Conservation (phyloP, 2,888 invertebrate species). For the Scaptodrosophila latifasciaeformis region DNA sequence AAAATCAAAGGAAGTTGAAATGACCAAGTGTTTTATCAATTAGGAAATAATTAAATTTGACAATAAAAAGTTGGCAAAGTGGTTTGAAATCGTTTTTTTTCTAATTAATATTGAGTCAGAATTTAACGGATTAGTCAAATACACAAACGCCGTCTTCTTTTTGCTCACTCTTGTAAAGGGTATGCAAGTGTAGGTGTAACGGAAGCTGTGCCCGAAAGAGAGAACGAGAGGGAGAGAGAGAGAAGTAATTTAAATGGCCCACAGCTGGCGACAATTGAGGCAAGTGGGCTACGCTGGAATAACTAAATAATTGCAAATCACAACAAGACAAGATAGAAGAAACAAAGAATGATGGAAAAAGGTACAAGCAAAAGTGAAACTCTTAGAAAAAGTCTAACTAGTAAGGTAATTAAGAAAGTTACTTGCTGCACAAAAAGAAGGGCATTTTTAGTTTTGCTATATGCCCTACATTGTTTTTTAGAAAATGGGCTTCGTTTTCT, state of each 20-base stretch:
- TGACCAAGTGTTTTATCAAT: too few relatives aligned
- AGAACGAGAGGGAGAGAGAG: too few relatives aligned
- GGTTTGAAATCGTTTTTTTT: too few relatives aligned
- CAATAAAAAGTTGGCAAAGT: too few relatives aligned
- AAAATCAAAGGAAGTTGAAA: too few relatives aligned
- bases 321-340: slow-evolving; percentile 12
- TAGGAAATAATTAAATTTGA: too few relatives aligned
- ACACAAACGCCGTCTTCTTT: too few relatives aligned
- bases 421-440: slow-evolving; percentile 26
- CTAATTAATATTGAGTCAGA: too few relatives aligned
- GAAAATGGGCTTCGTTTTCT: background rate
- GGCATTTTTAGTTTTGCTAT: slow-evolving; percentile 10
- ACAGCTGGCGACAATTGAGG: slow-evolving; percentile 28
- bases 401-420: slow-evolving; percentile 42
- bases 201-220: background rate
- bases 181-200: background rate
- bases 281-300: slow-evolving; percentile 28
- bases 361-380: slow-evolving; percentile 18
- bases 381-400: too few relatives aligned
- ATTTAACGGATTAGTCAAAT: too few relatives aligned
- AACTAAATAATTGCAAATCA: slow-evolving; percentile 32
- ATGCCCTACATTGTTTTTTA: slow-evolving; percentile 22
- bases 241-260: slow-evolving; percentile 23
- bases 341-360: too few relatives aligned
- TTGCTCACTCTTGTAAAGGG: background rate